Conservation (phyloP, 2,888 invertebrate genomes). For the Aphidius colemani region DNA sequence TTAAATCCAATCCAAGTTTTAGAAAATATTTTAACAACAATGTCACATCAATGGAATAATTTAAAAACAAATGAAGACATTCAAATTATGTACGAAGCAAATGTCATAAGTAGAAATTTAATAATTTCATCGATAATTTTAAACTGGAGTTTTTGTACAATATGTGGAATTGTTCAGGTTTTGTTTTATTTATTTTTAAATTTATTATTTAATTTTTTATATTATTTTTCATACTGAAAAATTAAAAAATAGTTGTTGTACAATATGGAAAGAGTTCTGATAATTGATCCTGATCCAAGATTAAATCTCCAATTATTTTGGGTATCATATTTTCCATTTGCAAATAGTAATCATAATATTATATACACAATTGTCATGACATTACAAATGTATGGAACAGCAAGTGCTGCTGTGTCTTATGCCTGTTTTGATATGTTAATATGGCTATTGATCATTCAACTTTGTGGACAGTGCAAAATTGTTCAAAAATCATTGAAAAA, state of each 20-base stretch:
- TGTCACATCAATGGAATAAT: too few relatives aligned
- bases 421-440: slow-evolving; percentile 25
- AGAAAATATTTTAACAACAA: too few relatives aligned
- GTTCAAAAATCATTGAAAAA: slow-evolving; percentile 25
- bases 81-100: too few relatives aligned
- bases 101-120: too few relatives aligned
- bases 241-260: background rate
- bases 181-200: too few relatives aligned
- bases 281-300: slow-evolving; percentile 8
- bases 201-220: too few relatives aligned
- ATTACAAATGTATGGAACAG: slow-evolving; percentile 24
- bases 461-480: slow-evolving; percentile 32
- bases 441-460: slow-evolving; percentile 30
- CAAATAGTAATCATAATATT: background rate
- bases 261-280: slow-evolving; percentile 4
- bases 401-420: slow-evolving; percentile 13
- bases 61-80: too few relatives aligned
- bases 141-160: too few relatives aligned
- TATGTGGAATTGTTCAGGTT: too few relatives aligned
- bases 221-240: too few relatives aligned
- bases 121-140: too few relatives aligned
- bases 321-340: slow-evolving; percentile 19
- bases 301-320: slow-evolving; percentile 13
- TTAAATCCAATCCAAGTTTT: too few relatives aligned
- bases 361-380: slow-evolving; percentile 26